Evolutionary conservation across 2,797 vertebrate genomes (phyloP).

Genomic region (Poecilia gillii): DNA sequence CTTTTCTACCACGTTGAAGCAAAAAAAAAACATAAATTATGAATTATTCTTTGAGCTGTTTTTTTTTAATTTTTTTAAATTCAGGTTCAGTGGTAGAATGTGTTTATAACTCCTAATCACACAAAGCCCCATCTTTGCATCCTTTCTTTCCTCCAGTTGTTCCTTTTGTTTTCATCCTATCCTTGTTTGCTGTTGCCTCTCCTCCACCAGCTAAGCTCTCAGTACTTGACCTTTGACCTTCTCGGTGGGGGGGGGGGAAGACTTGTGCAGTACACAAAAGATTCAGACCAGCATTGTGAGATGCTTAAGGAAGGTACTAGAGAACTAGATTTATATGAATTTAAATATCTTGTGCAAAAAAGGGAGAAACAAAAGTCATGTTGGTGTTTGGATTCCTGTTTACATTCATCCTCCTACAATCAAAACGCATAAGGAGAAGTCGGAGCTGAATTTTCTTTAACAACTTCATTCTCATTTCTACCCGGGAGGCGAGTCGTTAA

Average conservation of each 20-base stretch:
- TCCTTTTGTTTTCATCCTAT: background rate
- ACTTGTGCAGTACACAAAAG: constrained; percentile 42
- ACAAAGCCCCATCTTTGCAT: constrained; percentile 12
- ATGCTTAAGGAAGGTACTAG: constrained; percentile 18
- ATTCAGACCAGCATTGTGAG: constrained; percentile 32
- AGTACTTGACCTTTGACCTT: constrained; percentile 1
- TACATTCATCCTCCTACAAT: constrained; percentile 11
- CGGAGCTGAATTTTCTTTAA: constrained; percentile 6
- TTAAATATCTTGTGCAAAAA: constrained; percentile 20
- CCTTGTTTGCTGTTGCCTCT: constrained; percentile 3
- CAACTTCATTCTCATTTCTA: constrained; percentile 9
- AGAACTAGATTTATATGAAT: constrained; percentile 16
- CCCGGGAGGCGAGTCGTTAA: background rate
- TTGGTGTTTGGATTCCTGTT: constrained; percentile 4
- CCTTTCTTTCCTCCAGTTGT: background rate
- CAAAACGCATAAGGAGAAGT: constrained; percentile 1
- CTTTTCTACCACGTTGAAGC: constrained; percentile 31
- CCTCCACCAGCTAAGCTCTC: constrained; percentile 35
- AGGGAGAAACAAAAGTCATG: background rate
- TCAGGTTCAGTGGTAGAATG: background rate
- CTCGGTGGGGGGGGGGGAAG: background rate
- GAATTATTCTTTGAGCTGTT: background rate
- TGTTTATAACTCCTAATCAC: constrained; percentile 11
- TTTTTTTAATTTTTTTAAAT: constrained; percentile 3
- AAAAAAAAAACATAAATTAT: constrained; percentile 7